A percentile compares a stretch with the other conserved stretches of the same genome.
Evolutionary conservation across 1,140 invertebrate genomes (phyloP).

Genomic region (Ridgeia piscesae): DNA sequence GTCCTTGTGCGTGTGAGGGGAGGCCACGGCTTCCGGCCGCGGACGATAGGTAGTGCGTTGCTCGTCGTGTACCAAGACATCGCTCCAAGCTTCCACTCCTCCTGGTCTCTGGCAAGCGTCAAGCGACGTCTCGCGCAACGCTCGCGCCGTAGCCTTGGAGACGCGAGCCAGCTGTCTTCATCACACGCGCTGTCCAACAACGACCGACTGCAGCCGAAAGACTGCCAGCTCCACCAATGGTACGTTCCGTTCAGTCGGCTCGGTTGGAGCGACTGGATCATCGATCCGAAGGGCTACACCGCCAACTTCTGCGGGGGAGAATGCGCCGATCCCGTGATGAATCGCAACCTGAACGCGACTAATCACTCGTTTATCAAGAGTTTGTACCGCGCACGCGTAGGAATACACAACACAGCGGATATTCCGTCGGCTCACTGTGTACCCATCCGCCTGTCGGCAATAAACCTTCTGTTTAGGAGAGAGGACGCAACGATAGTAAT

Average conservation of each 20-base stretch:
- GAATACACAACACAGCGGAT: background rate
- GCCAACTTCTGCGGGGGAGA: constrained; percentile 91
- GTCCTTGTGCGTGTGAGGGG: background rate
- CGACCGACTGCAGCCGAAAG: background rate
- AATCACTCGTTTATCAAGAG: constrained; percentile 98
- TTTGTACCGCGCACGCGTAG: constrained; percentile 70
- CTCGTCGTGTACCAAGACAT: background rate
- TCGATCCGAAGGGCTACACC: constrained; percentile 93
- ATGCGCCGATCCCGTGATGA: constrained; percentile 85
- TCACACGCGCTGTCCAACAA: background rate
- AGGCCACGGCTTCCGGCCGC: background rate
- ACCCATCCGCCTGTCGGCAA: background rate
- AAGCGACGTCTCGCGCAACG: background rate
- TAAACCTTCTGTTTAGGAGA: background rate
- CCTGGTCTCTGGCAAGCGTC: background rate
- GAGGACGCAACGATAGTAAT: background rate
- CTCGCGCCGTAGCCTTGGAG: background rate
- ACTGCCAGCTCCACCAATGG: constrained; percentile 56
- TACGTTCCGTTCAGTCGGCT: constrained; percentile 93
- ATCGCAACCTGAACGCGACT: constrained; percentile 84
- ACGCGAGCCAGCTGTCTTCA: background rate
- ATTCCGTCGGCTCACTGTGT: background rate
- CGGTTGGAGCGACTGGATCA: constrained; percentile 98
- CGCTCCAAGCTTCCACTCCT: background rate
- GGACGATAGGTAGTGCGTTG: background rate